Evolutionary conservation across 1,140 invertebrate genomes (phyloP).

Genomic region (Paraescarpia echinospica): DNA sequence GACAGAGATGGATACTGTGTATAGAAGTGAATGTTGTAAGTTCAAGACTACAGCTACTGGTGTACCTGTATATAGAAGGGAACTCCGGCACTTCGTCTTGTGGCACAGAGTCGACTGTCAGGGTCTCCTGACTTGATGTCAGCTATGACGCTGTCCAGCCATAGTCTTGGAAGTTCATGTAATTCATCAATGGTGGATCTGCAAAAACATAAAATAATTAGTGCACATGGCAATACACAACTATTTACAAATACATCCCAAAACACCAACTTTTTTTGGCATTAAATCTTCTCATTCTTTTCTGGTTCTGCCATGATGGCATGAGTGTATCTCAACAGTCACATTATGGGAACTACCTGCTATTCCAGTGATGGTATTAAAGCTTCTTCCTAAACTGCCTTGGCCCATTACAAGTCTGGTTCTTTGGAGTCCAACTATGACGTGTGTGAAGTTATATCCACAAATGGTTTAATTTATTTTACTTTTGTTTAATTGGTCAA

Average conservation of each 20-base stretch:
- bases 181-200: conserved; percentile 58
- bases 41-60: no score
- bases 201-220: conserved; percentile 23
- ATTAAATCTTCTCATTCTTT: neutral
- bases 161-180: conserved; percentile 68
- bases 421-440: neutral
- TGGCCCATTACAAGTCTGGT: no score
- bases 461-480: neutral
- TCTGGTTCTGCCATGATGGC: no score
- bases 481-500: no score
- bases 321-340: no score
- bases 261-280: neutral
- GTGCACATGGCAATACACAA: conserved; percentile 3
- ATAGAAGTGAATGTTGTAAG: neutral
- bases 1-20: no score
- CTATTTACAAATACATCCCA: conserved; percentile 12
- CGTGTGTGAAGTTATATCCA: neutral
- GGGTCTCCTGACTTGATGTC: conserved; percentile 63
- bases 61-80: conserved; percentile 84
- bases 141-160: conserved; percentile 71
- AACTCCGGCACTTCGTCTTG: conserved; percentile 85
- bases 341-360: neutral
- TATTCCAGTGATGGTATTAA: neutral
- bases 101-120: conserved; percentile 71
- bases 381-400: neutral